phyloP scores from a whole-genome alignment of 1,140 invertebrate species.

The Hermetia illucens region DNA sequence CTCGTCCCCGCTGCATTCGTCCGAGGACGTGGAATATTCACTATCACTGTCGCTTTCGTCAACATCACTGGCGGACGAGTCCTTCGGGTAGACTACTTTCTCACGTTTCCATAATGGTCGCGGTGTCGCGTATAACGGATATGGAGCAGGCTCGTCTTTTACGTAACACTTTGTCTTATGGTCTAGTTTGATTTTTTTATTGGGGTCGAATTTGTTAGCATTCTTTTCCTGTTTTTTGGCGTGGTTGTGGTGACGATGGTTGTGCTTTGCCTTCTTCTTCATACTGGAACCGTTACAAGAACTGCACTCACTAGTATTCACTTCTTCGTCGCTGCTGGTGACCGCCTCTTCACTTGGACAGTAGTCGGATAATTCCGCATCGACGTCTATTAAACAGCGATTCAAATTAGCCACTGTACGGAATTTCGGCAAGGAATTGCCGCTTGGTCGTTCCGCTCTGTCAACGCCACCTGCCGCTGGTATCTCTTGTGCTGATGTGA shows the following conservation, averaged over 20 bases:
- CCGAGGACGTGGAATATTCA: constrained; percentile 17
- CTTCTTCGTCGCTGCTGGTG: constrained; percentile 10
- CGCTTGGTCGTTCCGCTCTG: constrained; percentile 2
- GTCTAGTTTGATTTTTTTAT: constrained; percentile 27
- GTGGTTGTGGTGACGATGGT: constrained; percentile 4
- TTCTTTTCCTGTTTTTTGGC: constrained; percentile 18
- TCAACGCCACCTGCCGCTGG: constrained; percentile 2
- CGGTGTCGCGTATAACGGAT: constrained; percentile 39
- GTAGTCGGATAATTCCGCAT: constrained; percentile 29
- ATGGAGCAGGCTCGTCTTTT: constrained; percentile 37
- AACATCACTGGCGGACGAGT: constrained; percentile 12
- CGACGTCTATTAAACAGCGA: constrained; percentile 29
- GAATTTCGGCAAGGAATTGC: constrained; percentile 31
- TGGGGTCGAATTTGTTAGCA: constrained; percentile 22
- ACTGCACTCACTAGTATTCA: constrained; percentile 21
- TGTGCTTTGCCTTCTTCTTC: constrained; percentile 26
- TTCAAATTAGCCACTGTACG: constrained; percentile 20
- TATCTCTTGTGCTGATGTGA: background rate
- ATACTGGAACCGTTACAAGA: constrained; percentile 19
- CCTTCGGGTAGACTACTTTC: constrained; percentile 23
- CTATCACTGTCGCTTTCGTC: constrained; percentile 22
- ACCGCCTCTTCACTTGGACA: constrained; percentile 3
- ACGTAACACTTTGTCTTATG: constrained; percentile 29
- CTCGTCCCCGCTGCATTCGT: constrained; percentile 13
- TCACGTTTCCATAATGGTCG: constrained; percentile 38